Conservation (phyloP, 2,888 invertebrate genomes). For the Parnassius apollo region DNA sequence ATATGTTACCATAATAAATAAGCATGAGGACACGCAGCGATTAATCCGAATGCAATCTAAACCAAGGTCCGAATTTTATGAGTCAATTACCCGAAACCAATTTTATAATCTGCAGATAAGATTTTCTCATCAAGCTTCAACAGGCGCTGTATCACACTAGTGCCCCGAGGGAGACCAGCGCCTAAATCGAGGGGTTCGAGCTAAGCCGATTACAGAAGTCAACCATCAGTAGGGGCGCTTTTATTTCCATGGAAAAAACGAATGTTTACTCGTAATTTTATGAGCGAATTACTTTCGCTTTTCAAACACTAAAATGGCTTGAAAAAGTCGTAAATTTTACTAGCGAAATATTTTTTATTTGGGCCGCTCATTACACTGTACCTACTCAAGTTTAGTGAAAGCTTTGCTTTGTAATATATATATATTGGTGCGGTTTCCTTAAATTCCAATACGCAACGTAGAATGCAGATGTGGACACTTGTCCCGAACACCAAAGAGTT, state of each 20-base stretch:
- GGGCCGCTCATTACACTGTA: slow-evolving; percentile 55
- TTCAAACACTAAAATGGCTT: slow-evolving; percentile 70
- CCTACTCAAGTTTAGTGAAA: slow-evolving; percentile 27
- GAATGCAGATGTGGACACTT: slow-evolving; percentile 58
- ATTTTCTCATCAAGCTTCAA: slow-evolving; percentile 73
- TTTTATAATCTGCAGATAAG: slow-evolving; percentile 77
- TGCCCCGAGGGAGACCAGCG: slow-evolving; percentile 51
- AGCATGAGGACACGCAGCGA: background rate
- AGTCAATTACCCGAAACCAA: slow-evolving; percentile 77
- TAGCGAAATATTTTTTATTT: slow-evolving; percentile 66
- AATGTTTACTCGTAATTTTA: slow-evolving; percentile 79
- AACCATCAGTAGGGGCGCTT: slow-evolving; percentile 62
- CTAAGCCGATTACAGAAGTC: slow-evolving; percentile 79
- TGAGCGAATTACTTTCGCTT: slow-evolving; percentile 76
- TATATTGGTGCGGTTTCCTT: slow-evolving; percentile 14
- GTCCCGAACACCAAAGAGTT: slow-evolving; percentile 55
- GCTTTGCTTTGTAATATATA: slow-evolving; percentile 26
- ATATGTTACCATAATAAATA: slow-evolving; percentile 3
- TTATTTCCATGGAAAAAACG: slow-evolving; percentile 75
- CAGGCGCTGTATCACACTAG: slow-evolving; percentile 63
- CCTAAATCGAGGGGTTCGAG: slow-evolving; percentile 56
- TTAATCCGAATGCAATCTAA: slow-evolving; percentile 28
- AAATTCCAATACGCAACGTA: slow-evolving; percentile 32
- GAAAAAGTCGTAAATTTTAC: slow-evolving; percentile 71
- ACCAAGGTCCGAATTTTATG: slow-evolving; percentile 51